Evolutionary conservation across 2,888 invertebrate genomes (phyloP).

Genomic region (Capitulum mitella): DNA sequence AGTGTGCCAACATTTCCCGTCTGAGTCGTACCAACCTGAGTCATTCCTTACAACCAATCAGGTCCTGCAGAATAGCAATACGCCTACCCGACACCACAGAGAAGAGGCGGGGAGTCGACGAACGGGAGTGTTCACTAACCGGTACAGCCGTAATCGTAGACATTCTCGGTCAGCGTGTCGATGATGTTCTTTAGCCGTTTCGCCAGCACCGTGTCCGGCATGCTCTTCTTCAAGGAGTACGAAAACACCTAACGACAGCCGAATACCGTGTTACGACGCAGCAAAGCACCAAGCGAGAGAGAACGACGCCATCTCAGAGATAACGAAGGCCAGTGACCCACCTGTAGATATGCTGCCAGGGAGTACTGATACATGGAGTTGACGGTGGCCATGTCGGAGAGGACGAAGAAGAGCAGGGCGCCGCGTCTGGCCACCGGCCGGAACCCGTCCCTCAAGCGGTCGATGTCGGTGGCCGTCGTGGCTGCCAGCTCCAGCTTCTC

Average conservation of each 20-base stretch:
- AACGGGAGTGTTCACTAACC: too few species aligned
- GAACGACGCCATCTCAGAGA: too few species aligned
- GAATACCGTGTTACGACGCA: neutral
- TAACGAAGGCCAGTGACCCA: too few species aligned
- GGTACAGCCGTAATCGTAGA: constrained; percentile 86
- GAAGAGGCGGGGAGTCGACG: too few species aligned
- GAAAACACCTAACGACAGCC: constrained; percentile 56
- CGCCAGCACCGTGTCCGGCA: constrained; percentile 67
- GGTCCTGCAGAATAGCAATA: too few species aligned
- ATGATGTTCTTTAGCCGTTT: constrained; percentile 74
- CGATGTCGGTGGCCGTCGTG: constrained; percentile 70
- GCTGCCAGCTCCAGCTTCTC: constrained; percentile 69
- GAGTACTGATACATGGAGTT: constrained; percentile 92
- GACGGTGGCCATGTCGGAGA: constrained; percentile 80
- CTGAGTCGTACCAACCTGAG: too few species aligned
- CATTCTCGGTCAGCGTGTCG: constrained; percentile 72
- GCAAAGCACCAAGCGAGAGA: too few species aligned
- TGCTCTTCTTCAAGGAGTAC: constrained; percentile 68
- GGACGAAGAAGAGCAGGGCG: constrained; percentile 80
- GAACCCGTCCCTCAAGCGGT: constrained; percentile 74
- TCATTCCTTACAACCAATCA: too few species aligned
- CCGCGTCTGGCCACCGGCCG: constrained; percentile 76
- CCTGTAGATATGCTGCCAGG: constrained; percentile 67
- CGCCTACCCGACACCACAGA: too few species aligned
- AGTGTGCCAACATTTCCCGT: too few species aligned